A percentile compares a stretch with the other conserved stretches of the same genome.
Evolutionary conservation across 2,113 vertebrate species (phyloP).

Genomic region (Speoplatyrhinus poulsoni): DNA sequence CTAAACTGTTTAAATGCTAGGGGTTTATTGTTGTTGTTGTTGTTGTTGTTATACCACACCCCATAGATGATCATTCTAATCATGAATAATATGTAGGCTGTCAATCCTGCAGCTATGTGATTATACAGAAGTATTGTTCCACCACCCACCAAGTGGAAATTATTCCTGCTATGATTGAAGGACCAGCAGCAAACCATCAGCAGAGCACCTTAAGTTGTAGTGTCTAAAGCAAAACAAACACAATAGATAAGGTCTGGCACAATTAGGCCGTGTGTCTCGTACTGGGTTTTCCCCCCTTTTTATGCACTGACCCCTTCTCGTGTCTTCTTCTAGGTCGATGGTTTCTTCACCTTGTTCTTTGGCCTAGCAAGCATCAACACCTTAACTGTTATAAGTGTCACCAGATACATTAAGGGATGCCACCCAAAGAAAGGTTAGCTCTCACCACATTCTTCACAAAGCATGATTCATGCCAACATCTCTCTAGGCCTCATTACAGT

Average conservation of each 20-base stretch:
- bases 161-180: neutral
- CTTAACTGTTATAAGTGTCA: slow-evolving; percentile 87
- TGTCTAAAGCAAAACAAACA: slow-evolving; percentile 24
- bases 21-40: neutral
- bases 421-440: slow-evolving; percentile 81
- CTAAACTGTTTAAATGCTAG: neutral
- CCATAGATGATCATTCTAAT: neutral
- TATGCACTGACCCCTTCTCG: slow-evolving; percentile 1
- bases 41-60: neutral
- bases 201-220: slow-evolving; percentile 20
- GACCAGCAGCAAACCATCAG: neutral
- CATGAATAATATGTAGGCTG: neutral
- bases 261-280: neutral
- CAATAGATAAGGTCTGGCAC: slow-evolving; percentile 13
- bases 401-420: slow-evolving; percentile 85
- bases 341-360: slow-evolving; percentile 87
- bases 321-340: slow-evolving; percentile 79
- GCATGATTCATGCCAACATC: slow-evolving; percentile 1
- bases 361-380: slow-evolving; percentile 89
- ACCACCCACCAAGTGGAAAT: neutral
- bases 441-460: neutral
- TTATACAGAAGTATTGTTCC: too few relatives aligned
- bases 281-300: neutral
- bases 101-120: too few relatives aligned
- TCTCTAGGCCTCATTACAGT: slow-evolving; percentile 44